Conservation (phyloP, 1,140 invertebrate species). For the Cecropterus lyciades region DNA sequence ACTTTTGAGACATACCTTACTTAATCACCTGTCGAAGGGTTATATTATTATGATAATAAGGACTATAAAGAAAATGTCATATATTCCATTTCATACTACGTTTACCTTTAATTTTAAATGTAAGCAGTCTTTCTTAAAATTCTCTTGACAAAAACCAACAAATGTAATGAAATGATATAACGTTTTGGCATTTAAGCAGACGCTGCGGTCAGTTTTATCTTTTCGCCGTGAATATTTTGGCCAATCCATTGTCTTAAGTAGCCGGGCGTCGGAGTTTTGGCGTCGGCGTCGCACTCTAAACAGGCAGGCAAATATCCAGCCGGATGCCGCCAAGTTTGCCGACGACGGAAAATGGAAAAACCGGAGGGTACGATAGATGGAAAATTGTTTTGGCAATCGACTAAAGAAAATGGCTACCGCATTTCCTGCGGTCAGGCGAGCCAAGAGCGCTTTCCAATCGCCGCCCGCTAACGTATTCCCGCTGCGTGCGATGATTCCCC, state of each 20-base stretch:
- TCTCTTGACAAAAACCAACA: not conserved
- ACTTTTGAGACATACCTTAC: no score
- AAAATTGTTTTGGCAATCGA: slow-evolving; percentile 82
- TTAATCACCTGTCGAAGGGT: no score
- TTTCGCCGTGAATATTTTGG: slow-evolving; percentile 33
- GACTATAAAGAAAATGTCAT: no score
- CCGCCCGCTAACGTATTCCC: slow-evolving; percentile 69
- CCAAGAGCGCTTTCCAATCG: slow-evolving; percentile 74
- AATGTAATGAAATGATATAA: slow-evolving; percentile 13
- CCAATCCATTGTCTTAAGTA: slow-evolving; percentile 56
- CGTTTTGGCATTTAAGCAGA: slow-evolving; percentile 24
- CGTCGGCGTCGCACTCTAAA: slow-evolving; percentile 46
- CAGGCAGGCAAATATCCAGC: slow-evolving; percentile 62
- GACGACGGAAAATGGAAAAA: slow-evolving; percentile 80
- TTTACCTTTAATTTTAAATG: no score
- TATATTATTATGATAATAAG: no score
- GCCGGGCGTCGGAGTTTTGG: slow-evolving; percentile 46
- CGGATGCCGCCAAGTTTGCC: slow-evolving; percentile 76
- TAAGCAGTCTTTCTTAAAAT: no score
- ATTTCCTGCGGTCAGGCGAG: slow-evolving; percentile 83
- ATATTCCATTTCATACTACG: no score
- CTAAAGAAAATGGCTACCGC: slow-evolving; percentile 82
- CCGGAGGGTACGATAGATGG: slow-evolving; percentile 69
- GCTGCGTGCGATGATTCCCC: slow-evolving; percentile 47
- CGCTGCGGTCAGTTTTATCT: slow-evolving; percentile 33